Conservation (phyloP, 2,113 vertebrate genomes). For the Platysteira castanea region DNA sequence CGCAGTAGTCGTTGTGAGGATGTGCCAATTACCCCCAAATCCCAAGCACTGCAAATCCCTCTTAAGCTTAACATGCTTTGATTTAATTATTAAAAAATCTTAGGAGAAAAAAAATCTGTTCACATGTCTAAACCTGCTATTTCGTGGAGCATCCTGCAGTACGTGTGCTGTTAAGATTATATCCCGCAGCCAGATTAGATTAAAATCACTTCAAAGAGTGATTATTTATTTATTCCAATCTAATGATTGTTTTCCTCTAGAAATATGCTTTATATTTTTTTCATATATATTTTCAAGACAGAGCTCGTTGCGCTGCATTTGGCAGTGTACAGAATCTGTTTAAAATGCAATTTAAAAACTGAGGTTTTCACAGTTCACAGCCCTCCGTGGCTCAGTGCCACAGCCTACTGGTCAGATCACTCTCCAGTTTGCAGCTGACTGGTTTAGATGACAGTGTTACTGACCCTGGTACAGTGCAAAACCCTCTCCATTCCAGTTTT, state of each 20-base stretch:
- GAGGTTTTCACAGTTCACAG: not conserved
- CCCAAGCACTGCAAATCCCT: not conserved
- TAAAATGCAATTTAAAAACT: not conserved
- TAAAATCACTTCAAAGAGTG: constrained; percentile 39
- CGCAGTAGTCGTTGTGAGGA: fast-evolving
- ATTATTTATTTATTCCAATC: constrained; percentile 50
- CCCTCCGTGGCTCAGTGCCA: not conserved
- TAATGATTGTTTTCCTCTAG: constrained; percentile 16
- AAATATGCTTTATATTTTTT: not conserved
- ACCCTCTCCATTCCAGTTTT: not conserved
- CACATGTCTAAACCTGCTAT: constrained; percentile 24
- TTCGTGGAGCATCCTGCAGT: not conserved
- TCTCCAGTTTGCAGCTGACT: not conserved
- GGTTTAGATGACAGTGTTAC: not conserved
- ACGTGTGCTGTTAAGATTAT: constrained; percentile 8
- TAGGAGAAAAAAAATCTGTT: not conserved
- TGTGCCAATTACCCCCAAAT: not conserved
- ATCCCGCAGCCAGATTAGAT: constrained; percentile 44
- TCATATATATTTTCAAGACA: not conserved
- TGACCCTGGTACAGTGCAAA: not conserved
- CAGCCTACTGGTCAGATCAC: not conserved
- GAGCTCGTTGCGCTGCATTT: not conserved
- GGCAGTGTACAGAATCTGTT: not conserved
- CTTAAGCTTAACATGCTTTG: constrained; percentile 11
- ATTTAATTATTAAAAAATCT: constrained; percentile 47